Percentiles rank a stretch among this genome's conserved stretches.
Evolutionary conservation across 2,888 invertebrate species (phyloP).

Genomic region (Tinea pellionella): DNA sequence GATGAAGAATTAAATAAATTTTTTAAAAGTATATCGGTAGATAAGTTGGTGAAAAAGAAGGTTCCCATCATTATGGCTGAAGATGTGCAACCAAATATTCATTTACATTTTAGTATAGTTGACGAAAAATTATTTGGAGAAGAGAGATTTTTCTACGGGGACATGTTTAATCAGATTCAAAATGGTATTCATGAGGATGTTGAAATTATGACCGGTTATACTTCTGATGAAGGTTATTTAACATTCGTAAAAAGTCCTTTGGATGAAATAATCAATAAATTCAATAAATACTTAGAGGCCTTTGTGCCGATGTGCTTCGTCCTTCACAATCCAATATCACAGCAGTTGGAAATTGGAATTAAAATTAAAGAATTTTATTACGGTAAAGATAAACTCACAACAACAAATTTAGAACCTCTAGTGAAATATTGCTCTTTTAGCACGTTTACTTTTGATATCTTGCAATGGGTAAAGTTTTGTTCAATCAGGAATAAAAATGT

Average conservation of each 20-base stretch:
- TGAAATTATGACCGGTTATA: constrained; percentile 78
- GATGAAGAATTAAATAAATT: constrained; percentile 31
- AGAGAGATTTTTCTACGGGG: constrained; percentile 37
- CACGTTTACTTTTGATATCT: constrained; percentile 27
- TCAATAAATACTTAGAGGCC: constrained; percentile 30
- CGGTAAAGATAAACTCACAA: constrained; percentile 23
- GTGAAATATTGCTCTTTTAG: constrained; percentile 25
- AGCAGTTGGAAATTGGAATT: constrained; percentile 32
- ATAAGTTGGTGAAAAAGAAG: constrained; percentile 25
- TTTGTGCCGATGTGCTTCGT: constrained; percentile 31
- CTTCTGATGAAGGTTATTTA: constrained; percentile 73
- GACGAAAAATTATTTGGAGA: constrained; percentile 35
- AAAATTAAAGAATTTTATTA: constrained; percentile 33
- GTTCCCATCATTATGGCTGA: constrained; percentile 24
- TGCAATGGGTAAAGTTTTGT: constrained; percentile 27
- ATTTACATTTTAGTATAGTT: constrained; percentile 27
- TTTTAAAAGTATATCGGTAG: constrained; percentile 30
- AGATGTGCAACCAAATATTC: constrained; percentile 21
- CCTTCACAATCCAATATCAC: constrained; percentile 23
- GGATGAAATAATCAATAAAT: constrained; percentile 21
- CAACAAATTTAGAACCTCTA: constrained; percentile 24
- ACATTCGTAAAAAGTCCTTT: constrained; percentile 17
- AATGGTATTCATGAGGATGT: constrained; percentile 57
- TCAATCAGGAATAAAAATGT: constrained; percentile 26
- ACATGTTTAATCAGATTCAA: constrained; percentile 38